A percentile compares a stretch with the other conserved stretches of the same genome.
These are phyloP conservation scores for Eurypyga helias DNA, from an alignment of 2,113 vertebrate species.

Conservation along the genomic window DNA sequence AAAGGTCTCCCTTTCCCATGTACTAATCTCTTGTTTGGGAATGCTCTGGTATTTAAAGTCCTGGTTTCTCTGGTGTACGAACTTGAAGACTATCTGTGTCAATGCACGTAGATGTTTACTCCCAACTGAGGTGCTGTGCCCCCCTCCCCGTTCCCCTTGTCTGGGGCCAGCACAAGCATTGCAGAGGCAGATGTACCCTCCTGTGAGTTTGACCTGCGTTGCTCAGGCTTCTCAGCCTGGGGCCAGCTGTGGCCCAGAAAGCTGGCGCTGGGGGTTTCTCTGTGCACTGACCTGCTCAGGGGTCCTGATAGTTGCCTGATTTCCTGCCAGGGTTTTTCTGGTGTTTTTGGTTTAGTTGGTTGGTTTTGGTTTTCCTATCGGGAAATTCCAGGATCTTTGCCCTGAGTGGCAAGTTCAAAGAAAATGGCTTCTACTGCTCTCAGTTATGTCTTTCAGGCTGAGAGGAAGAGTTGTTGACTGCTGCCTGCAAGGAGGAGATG, in stretches of 20 bases:
- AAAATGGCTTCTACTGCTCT: background rate
- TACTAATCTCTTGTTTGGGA: constrained; percentile 46
- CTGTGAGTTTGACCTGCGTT: background rate
- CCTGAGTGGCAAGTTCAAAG: background rate
- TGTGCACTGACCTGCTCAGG: constrained; percentile 7
- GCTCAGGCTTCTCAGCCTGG: background rate
- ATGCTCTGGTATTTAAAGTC: constrained; percentile 56
- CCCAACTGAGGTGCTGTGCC: constrained; percentile 38
- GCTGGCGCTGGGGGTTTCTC: background rate
- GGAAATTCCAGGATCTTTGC: constrained; percentile 32
- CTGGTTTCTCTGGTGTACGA: constrained; percentile 40
- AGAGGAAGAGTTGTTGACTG: background rate
- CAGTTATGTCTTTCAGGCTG: background rate
- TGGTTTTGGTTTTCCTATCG: background rate
- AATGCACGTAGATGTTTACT: constrained; percentile 65
- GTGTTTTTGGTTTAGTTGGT: background rate
- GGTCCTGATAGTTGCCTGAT: background rate
- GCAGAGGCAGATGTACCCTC: background rate
- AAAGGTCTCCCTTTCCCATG: background rate
- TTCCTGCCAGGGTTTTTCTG: background rate
- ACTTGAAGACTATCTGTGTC: constrained; percentile 58
- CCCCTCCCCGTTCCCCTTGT: background rate
- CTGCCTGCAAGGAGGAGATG: background rate
- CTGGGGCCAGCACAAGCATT: constrained; percentile 1
- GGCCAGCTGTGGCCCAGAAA: background rate